Evolutionary conservation across 2,797 vertebrate genomes (phyloP).

Genomic region (Morus bassanus): DNA sequence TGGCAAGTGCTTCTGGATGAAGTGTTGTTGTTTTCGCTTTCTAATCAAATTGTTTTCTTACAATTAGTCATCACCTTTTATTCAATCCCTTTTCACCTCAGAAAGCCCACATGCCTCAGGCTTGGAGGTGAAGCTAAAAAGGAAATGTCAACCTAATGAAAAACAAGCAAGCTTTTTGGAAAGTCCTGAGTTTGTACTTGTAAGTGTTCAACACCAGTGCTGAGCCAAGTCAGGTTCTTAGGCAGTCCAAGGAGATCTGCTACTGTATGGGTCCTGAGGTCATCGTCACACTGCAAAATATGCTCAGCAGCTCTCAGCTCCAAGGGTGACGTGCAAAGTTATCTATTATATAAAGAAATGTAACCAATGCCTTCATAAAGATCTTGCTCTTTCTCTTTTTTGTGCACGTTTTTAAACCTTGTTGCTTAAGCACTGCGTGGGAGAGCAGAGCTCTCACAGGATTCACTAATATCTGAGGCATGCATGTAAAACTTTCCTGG

Average conservation of each 20-base stretch:
- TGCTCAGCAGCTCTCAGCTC: not conserved
- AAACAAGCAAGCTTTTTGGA: not conserved
- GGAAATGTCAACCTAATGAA: not conserved
- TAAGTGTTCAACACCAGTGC: not conserved
- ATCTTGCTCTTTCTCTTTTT: not conserved
- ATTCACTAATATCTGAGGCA: not conserved
- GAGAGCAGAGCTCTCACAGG: not conserved
- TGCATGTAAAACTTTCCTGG: not conserved
- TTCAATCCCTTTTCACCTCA: not conserved
- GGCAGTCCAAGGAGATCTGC: not conserved
- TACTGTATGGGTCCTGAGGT: fast-evolving
- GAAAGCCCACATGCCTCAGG: not conserved
- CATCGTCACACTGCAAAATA: not conserved
- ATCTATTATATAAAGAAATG: not conserved
- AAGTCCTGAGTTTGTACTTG: not conserved
- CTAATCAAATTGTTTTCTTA: not conserved
- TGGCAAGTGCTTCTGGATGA: not conserved
- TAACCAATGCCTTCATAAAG: not conserved
- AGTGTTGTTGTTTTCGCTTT: not conserved
- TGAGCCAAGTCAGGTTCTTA: not conserved
- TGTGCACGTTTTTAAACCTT: not conserved
- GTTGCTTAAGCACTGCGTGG: not conserved
- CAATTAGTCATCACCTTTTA: not conserved
- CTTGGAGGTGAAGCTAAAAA: not conserved
- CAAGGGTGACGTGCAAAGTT: not conserved